A percentile compares a stretch with the other conserved stretches of the same genome.
Evolutionary conservation across 2,113 vertebrate genomes (phyloP).

Genomic region (Bettongia penicillata): DNA sequence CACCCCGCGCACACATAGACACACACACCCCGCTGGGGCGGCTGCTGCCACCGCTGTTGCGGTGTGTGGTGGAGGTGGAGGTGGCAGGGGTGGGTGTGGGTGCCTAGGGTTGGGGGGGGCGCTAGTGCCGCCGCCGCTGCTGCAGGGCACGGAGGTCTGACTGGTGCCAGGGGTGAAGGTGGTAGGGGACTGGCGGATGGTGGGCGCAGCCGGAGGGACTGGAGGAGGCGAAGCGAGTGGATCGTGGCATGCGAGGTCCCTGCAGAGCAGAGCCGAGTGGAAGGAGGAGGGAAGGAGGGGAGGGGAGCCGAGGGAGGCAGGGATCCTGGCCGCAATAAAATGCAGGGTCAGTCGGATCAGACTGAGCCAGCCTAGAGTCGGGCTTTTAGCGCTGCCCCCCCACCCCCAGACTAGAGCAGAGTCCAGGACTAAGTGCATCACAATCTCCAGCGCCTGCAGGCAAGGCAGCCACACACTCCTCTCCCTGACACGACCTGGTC

Average conservation of each 20-base stretch:
- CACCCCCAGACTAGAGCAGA: slow-evolving; percentile 77
- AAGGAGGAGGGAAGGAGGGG: slow-evolving; percentile 77
- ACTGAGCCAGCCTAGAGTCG: slow-evolving; percentile 84
- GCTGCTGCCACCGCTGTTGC: slow-evolving; percentile 58
- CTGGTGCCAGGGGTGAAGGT: not conserved
- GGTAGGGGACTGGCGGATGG: slow-evolving; percentile 67
- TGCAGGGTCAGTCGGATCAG: slow-evolving; percentile 94
- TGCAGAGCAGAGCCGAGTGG: slow-evolving; percentile 80
- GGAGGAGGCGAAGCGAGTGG: slow-evolving; percentile 81
- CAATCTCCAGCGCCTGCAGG: slow-evolving; percentile 77
- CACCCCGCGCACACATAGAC: slow-evolving; percentile 64
- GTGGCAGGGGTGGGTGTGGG: slow-evolving; percentile 70
- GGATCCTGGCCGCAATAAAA: slow-evolving; percentile 92
- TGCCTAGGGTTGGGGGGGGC: slow-evolving; percentile 72
- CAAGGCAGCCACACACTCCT: slow-evolving; percentile 11
- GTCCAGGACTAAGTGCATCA: slow-evolving; percentile 86
- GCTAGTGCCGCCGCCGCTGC: slow-evolving; percentile 59
- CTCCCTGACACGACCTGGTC: slow-evolving; percentile 16
- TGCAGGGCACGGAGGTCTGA: slow-evolving; percentile 72
- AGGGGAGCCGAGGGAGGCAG: slow-evolving; percentile 84
- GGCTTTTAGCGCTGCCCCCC: slow-evolving; percentile 84
- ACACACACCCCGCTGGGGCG: slow-evolving; percentile 72
- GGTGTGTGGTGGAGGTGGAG: slow-evolving; percentile 41
- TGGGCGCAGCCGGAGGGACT: slow-evolving; percentile 78
- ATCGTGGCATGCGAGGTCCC: slow-evolving; percentile 86